A percentile compares a stretch with the other conserved stretches of the same genome.
phyloP scores from a whole-genome alignment of 2,797 vertebrate species.

The Rhinichthys osculus region DNA sequence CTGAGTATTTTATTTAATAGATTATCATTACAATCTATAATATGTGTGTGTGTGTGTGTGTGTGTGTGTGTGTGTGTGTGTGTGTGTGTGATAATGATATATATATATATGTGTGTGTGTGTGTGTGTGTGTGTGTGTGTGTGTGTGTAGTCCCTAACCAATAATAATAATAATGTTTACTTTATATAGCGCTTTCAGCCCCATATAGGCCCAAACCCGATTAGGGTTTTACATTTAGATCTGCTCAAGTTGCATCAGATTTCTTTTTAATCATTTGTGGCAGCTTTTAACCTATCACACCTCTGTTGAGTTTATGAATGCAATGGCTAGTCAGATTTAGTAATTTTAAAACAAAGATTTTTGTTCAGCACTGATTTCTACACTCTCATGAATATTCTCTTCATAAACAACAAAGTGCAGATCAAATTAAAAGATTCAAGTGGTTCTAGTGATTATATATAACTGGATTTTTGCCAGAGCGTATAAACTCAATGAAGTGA shows the following conservation, averaged over 20 bases:
- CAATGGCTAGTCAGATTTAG: not conserved
- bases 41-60: too few relatives aligned
- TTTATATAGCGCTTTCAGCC: not conserved
- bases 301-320: not conserved
- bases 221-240: not conserved
- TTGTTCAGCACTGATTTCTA: not conserved
- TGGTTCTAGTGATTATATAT: not conserved
- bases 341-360: not conserved
- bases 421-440: not conserved
- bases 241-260: not conserved
- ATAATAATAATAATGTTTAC: not conserved
- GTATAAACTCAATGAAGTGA: not conserved
- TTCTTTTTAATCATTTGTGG: not conserved
- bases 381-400: too few relatives aligned
- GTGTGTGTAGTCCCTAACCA: too few relatives aligned
- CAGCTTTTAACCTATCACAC: too few relatives aligned
- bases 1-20: not conserved
- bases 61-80: too few relatives aligned
- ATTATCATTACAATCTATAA: not conserved
- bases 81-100: too few relatives aligned
- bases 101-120: too few relatives aligned
- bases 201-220: too few relatives aligned
- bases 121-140: too few relatives aligned
- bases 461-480: not conserved
- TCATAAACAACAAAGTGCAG: not conserved